phyloP scores from a whole-genome alignment of 2,888 invertebrate genomes.

The Sesia bembeciformis region DNA sequence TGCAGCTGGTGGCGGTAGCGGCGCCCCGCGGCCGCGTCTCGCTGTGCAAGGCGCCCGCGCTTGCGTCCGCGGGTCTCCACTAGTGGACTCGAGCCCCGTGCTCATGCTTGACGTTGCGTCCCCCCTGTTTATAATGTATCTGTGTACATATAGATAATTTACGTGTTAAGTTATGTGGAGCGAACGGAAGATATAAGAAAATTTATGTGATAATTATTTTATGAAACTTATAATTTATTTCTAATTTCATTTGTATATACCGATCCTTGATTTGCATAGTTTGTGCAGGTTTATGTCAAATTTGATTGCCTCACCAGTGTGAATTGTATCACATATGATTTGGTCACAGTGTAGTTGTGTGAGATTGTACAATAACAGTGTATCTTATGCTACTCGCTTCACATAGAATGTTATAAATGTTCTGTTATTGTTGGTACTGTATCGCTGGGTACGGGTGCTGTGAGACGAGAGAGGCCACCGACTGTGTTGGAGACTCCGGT shows the following conservation, averaged over 20 bases:
- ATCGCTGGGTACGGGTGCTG: slow-evolving; percentile 35
- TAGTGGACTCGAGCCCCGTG: slow-evolving; percentile 24
- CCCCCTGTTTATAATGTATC: slow-evolving; percentile 9
- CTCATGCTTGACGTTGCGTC: slow-evolving; percentile 16
- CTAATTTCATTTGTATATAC: slow-evolving; percentile 68
- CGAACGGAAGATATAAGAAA: slow-evolving; percentile 57
- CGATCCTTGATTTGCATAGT: slow-evolving; percentile 17
- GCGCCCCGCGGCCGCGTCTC: slow-evolving; percentile 30
- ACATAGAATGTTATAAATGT: slow-evolving; percentile 57
- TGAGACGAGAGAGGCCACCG: slow-evolving; percentile 12
- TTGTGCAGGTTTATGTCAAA: slow-evolving; percentile 19
- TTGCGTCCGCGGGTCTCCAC: slow-evolving; percentile 31
- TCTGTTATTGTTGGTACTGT: slow-evolving; percentile 56
- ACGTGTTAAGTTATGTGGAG: slow-evolving; percentile 63
- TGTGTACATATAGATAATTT: slow-evolving; percentile 61
- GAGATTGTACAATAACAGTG: slow-evolving; percentile 43
- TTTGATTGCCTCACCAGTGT: slow-evolving; percentile 30
- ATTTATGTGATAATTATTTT: slow-evolving; percentile 75
- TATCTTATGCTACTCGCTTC: slow-evolving; percentile 62
- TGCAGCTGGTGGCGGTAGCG: slow-evolving; percentile 28
- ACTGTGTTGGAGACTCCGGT: background rate
- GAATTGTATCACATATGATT: slow-evolving; percentile 39
- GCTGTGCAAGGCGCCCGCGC: slow-evolving; percentile 27
- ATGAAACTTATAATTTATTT: slow-evolving; percentile 73
- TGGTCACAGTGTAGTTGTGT: slow-evolving; percentile 49